Conservation (phyloP, 2,888 invertebrate genomes). For the Rhagophthalmus giganteus region DNA sequence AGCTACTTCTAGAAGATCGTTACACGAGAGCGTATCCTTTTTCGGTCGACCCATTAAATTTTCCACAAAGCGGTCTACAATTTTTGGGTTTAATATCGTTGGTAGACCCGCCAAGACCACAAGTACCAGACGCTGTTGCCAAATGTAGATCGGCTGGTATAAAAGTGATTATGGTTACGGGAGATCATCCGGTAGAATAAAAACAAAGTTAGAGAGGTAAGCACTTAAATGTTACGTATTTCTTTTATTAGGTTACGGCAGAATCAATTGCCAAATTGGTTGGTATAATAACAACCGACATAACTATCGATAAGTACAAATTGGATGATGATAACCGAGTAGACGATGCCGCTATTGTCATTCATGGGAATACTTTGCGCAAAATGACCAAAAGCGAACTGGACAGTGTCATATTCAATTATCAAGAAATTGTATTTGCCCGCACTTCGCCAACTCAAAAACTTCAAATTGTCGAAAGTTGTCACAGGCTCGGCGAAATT, state of each 20-base stretch:
- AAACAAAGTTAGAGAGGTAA: too few relatives aligned
- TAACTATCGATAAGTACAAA: conserved; percentile 45
- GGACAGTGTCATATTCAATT: conserved; percentile 61
- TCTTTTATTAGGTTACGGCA: conserved; percentile 66
- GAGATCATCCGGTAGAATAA: conserved; percentile 83
- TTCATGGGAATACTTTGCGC: conserved; percentile 59
- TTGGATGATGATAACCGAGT: too few relatives aligned
- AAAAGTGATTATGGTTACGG: conserved; percentile 79
- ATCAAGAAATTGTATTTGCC: conserved; percentile 68
- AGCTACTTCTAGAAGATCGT: conserved; percentile 61
- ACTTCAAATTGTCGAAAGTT: conserved; percentile 74
- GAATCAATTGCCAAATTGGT: conserved; percentile 75
- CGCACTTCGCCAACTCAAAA: conserved; percentile 61
- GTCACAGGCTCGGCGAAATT: conserved; percentile 74
- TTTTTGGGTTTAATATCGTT: conserved; percentile 68
- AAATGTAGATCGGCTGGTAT: conserved; percentile 78
- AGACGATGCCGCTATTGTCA: conserved; percentile 62
- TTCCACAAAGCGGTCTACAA: conserved; percentile 66
- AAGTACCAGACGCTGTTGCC: conserved; percentile 67
- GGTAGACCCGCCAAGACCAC: conserved; percentile 68
- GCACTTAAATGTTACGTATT: too few relatives aligned
- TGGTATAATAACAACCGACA: conserved; percentile 66
- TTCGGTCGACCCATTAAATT: conserved; percentile 67
- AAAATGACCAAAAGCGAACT: conserved; percentile 55
- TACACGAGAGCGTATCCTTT: conserved; percentile 63